A percentile compares a stretch with the other conserved stretches of the same genome.
These are phyloP conservation scores for Catharus bicknelli DNA, from an alignment of 2,113 vertebrate genomes.

Conservation along the genomic window DNA sequence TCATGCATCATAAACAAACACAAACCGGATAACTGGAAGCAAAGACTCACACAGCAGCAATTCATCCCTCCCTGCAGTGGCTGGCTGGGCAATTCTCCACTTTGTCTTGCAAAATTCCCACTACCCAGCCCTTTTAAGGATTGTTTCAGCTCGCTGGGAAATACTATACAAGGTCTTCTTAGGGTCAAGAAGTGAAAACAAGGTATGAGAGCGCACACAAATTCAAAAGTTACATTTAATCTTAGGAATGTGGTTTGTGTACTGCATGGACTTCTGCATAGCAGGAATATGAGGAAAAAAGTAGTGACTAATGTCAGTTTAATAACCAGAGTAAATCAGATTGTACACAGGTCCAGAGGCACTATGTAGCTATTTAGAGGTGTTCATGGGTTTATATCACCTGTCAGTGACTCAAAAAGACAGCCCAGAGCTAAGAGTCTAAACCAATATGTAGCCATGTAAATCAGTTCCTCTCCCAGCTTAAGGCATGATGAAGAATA, in stretches of 20 bases:
- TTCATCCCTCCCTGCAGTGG: neutral
- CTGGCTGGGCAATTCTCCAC: neutral
- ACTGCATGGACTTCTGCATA: neutral
- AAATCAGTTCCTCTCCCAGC: neutral
- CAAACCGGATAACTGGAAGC: conserved; percentile 9
- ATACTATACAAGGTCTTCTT: neutral
- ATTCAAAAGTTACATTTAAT: neutral
- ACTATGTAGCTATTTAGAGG: neutral
- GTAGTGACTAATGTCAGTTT: neutral
- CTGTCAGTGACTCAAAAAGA: neutral
- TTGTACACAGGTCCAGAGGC: neutral
- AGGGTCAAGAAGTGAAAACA: neutral
- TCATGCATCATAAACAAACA: conserved; percentile 3
- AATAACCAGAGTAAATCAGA: neutral
- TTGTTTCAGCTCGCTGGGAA: neutral
- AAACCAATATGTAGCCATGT: neutral
- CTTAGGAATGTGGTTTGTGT: neutral
- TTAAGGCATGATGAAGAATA: rapidly evolving
- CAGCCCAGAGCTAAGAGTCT: neutral
- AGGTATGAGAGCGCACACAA: neutral
- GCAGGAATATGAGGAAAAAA: neutral
- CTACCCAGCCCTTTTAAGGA: neutral
- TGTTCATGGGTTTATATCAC: neutral
- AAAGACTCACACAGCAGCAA: neutral
- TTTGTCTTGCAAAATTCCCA: neutral